Base-by-base conservation (phyloP, 2,888 invertebrate species). In the Phaedon cochleariae region DNA sequence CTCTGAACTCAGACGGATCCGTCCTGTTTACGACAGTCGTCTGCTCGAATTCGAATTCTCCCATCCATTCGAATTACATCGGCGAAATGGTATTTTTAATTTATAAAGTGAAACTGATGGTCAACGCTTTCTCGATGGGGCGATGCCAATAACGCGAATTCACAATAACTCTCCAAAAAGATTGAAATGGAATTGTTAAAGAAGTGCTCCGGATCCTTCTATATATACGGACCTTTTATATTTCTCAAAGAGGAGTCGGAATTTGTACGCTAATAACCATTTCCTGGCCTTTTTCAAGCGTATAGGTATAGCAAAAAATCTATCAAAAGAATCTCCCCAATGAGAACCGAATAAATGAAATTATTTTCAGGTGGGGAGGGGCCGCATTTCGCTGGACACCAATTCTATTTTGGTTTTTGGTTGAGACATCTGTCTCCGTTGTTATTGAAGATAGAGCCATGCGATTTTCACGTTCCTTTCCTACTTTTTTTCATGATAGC, bases 1-100 rank as follows among this genome's bases (percentile, higher is more conserved):
- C 45, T 41, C 41, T 41, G 45, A 26, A 22, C 22, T 46, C 57
- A 41, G 57, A 45, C 57, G 21, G 58, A 59, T 59, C n/a, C 51
- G 31, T 63, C 58, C 58, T 59, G 63, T 63, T 51, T 58, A 63
- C 63, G 63, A 58, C 63, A 63, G 58, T 63, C 45, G 31, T 41
- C 51, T 21, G 46, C 45, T 26, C 58, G 4, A 5, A 7, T 26
- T 26, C 41, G 22, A 4, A 41, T 41, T 41, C 15, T 15, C 41
- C 57, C 20, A 22, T 29, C n/a, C 26, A 17, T 22, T 26, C 15
- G 57, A 57, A 57, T 57, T 22, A 57, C 37, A 46, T 9, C 45
- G 10, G 22, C 6, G 57, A 37, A 45, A 45, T 45, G 57, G 63
- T 31, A 63, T 63, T 63, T 63, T 58, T 31, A 63, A 58, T 63